Base-by-base conservation (phyloP, 2,113 vertebrate genomes). In the Paedocypris sp. region DNA sequence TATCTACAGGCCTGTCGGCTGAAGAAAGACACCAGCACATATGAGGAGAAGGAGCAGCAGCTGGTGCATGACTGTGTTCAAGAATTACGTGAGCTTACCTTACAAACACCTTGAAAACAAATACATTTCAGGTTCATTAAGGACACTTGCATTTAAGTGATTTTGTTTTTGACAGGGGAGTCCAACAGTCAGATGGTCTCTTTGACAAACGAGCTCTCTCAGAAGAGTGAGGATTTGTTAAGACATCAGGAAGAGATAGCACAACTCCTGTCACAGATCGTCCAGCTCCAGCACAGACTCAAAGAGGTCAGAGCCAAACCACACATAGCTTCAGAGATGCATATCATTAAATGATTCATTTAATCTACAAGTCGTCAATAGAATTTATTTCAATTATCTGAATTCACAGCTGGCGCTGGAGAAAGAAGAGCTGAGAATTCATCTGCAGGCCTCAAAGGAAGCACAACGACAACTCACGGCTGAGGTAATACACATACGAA, bases 361-460 rank as follows among this genome's bases (percentile, higher is more conserved):
- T n/a, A n/a, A n/a, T n/a, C n/a, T n/a, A n/a, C n/a, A n/a, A n/a
- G n/a, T n/a, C n/a, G n/a, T n/a, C n/a, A n/a, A n/a, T n/a, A n/a
- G n/a, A n/a, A n/a, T n/a, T n/a, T n/a, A n/a, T n/a, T n/a, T n/a
- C n/a, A n/a, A n/a, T n/a, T n/a, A n/a, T 53, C 11, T 45, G 28
- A 31, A 28, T 19, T 52, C 26, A 49, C 71, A 98, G 95, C 80
- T 93, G 75, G 89, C 92, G 11, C 83, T 99, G 75, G 95, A 98
- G 81, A 99, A 98, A 53, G 95, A 99, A 66, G 95, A 99, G 76
- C 80, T 99, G 62, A 89, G 88, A 78, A 89, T 97, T 75, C 94
- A 99, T 63, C 81, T 99, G 29, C 90, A 95, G 75, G 94, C 94
- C 56, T 95, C 95, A 52, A 99, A 98, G 83, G 94, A 97, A 26